These are phyloP conservation scores for Lepidurus apus DNA, from an alignment of 1,140 invertebrate species.

Conservation along the genomic window DNA sequence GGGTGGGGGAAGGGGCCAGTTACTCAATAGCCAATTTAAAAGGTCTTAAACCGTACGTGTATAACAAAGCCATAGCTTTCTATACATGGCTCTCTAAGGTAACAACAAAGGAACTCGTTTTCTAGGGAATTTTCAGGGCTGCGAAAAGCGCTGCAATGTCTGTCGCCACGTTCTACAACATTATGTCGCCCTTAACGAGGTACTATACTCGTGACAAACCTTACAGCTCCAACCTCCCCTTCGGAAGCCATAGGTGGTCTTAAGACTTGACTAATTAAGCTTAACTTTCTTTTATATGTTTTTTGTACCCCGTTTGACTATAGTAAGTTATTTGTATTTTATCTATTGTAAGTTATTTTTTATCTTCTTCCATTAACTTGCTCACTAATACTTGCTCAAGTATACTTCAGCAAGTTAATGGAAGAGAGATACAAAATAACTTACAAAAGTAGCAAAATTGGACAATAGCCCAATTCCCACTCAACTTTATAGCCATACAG, in stretches of 20 bases:
- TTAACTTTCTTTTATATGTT: background rate
- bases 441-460: no score
- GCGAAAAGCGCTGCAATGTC: background rate
- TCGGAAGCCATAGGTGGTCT: background rate
- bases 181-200: conserved; percentile 17
- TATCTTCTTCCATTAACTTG: background rate
- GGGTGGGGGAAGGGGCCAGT: no score
- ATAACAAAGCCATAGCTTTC: no score
- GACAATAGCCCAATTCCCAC: no score
- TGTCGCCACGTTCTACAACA: background rate
- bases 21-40: no score
- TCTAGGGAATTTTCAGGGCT: background rate
- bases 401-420: no score
- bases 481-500: no score
- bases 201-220: conserved; percentile 16
- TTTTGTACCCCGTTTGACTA: background rate
- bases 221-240: background rate
- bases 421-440: no score
- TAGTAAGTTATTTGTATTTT: background rate
- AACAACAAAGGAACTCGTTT: background rate
- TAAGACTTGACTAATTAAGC: background rate
- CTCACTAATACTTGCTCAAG: no score
- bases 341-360: background rate
- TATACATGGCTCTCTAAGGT: background rate
- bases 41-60: no score